phyloP scores from a whole-genome alignment of 2,888 invertebrate genomes.

The Lissonota sp. region DNA sequence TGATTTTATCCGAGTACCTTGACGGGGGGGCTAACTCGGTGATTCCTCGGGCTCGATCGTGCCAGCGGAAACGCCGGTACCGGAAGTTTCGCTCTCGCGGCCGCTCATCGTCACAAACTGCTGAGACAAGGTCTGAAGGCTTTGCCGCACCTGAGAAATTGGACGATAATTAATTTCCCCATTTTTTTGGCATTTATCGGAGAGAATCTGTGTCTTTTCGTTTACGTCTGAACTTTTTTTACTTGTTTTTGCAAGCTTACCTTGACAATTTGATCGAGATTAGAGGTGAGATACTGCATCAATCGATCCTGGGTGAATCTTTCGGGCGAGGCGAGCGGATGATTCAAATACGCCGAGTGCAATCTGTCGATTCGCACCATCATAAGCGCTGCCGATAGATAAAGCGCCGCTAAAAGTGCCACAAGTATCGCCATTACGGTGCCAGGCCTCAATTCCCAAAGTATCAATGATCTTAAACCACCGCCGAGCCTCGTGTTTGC shows the following conservation, averaged over 20 bases:
- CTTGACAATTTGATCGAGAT: constrained; percentile 93
- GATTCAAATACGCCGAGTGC: constrained; percentile 80
- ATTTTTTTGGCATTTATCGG: no score
- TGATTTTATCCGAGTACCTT: constrained; percentile 67
- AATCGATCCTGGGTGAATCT: constrained; percentile 79
- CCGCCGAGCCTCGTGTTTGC: no score
- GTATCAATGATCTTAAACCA: constrained; percentile 57
- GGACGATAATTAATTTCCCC: no score
- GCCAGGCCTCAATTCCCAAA: constrained; percentile 71
- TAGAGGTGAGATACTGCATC: constrained; percentile 87
- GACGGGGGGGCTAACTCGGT: constrained; percentile 80
- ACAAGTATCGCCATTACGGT: constrained; percentile 79
- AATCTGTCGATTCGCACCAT: constrained; percentile 81
- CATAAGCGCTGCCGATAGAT: constrained; percentile 81
- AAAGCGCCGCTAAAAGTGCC: constrained; percentile 78
- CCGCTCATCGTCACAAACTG: constrained; percentile 81
- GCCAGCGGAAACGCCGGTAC: constrained; percentile 70
- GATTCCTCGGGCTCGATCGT: constrained; percentile 76
- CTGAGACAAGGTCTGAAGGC: constrained; percentile 91
- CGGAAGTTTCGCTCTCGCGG: constrained; percentile 71
- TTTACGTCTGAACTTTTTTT: background rate
- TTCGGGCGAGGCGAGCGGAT: constrained; percentile 80
- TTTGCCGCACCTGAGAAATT: constrained; percentile 90
- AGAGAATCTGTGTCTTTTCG: background rate
- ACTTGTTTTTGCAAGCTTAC: constrained; percentile 83